phyloP scores from a whole-genome alignment of 2,113 vertebrate genomes.

The Pseudopipra pipra region DNA sequence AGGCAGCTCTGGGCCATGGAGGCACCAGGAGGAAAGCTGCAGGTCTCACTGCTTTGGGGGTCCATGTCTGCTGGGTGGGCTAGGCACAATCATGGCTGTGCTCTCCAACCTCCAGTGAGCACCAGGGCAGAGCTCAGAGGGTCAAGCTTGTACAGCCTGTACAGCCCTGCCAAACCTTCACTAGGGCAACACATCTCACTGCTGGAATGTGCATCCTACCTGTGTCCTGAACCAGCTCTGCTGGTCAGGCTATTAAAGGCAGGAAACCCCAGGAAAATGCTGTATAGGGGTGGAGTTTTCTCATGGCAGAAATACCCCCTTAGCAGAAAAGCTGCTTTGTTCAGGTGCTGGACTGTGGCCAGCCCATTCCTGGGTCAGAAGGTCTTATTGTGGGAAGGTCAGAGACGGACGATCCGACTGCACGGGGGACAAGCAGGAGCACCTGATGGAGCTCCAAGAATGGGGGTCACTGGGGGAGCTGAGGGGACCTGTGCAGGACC shows the following conservation, averaged over 20 bases:
- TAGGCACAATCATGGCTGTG: not conserved
- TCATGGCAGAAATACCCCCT: not conserved
- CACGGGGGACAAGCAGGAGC: not conserved
- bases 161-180: not conserved
- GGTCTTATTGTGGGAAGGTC: too few relatives aligned
- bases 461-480: not conserved
- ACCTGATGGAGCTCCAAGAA: not conserved
- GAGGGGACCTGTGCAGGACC: not conserved
- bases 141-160: fast-evolving
- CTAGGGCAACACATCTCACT: not conserved
- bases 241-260: not conserved
- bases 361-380: not conserved
- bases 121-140: not conserved
- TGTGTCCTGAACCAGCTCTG: not conserved
- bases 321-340: not conserved
- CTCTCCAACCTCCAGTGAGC: not conserved
- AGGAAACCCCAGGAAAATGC: not conserved
- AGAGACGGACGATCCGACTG: not conserved
- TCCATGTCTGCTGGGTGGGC: fast-evolving
- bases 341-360: not conserved
- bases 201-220: not conserved
- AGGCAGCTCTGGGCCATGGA: too few relatives aligned
- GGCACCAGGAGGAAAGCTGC: not conserved
- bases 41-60: not conserved
- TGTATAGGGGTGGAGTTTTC: not conserved